Percentiles rank a stretch among this genome's conserved stretches.
These are phyloP conservation scores for Cepaea hortensis DNA, from an alignment of 2,888 invertebrate genomes.

Conservation along the genomic window DNA sequence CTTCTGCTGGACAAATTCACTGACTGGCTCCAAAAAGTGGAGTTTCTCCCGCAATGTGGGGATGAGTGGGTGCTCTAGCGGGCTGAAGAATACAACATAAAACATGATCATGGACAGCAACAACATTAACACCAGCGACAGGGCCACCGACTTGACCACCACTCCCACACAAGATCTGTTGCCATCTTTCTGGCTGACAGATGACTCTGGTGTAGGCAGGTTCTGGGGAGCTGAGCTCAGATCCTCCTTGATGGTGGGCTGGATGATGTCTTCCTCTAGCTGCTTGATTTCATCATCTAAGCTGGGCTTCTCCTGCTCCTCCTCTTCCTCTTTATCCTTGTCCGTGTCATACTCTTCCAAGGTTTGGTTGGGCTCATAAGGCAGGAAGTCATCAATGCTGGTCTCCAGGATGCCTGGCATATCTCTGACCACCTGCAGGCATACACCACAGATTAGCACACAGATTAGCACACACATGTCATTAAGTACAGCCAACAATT, in stretches of 20 bases:
- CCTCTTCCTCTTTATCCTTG: constrained; percentile 46
- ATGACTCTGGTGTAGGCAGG: constrained; percentile 29
- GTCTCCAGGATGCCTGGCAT: constrained; percentile 47
- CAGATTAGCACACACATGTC: too few relatives aligned
- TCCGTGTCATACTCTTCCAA: constrained; percentile 55
- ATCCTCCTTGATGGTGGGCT: constrained; percentile 30
- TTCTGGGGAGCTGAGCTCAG: constrained; percentile 52
- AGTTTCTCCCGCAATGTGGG: constrained; percentile 60
- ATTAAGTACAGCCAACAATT: too few relatives aligned
- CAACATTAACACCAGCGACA: constrained; percentile 60
- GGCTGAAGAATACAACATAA: constrained; percentile 63
- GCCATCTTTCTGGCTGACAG: constrained; percentile 22
- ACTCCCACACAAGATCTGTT: constrained; percentile 42
- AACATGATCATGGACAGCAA: constrained; percentile 59
- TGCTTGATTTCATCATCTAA: constrained; percentile 67
- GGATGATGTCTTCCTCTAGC: constrained; percentile 61
- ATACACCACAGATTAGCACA: too few relatives aligned
- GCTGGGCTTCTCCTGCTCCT: constrained; percentile 52
- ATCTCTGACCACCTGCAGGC: constrained; percentile 22
- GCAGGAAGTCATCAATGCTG: constrained; percentile 53
- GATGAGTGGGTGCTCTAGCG: constrained; percentile 63
- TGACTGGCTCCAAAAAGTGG: constrained; percentile 64
- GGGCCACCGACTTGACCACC: constrained; percentile 59
- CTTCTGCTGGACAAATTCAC: constrained; percentile 57
- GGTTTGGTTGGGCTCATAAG: constrained; percentile 59